Evolutionary conservation across 2,797 vertebrate genomes (phyloP), one percentile per base, ranked within the genome.

Genomic region (Apodemus agrarius): DNA sequence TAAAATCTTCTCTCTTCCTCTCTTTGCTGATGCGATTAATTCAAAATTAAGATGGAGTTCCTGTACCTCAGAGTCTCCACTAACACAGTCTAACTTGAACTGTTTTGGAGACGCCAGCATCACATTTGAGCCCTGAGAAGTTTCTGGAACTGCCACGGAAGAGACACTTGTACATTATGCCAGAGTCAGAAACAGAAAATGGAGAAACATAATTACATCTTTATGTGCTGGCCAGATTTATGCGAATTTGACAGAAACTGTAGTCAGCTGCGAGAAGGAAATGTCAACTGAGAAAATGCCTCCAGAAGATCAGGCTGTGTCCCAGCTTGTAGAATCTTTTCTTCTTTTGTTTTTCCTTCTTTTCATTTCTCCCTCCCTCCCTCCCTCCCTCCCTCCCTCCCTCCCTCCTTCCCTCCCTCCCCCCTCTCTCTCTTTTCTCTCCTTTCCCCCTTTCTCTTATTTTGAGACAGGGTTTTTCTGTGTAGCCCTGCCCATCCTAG

Each of bases 331-430:
- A 49, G 40, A 67, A 21, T 63, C 21, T 67, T 49, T 85, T 34
- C 5, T 14, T 16, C 4, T 67, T 14, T 16, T 5, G 12, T 5
- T 4, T 65, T 31, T 14, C 16, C 31, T 34, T 34, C 29, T 31
- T 7, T n/a, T 69, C 4, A 1, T 31, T 14, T 14, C 29, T 31
- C 4, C 31, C 12, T 14, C 4, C 13, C 29, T 67, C 5, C 1
- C 29, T 31, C 1, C 9, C 12, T 34, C 5, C 12, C 29, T 65
- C 1, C 4, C 12, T 29, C 10, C 11, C 63, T 31, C 31, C 5
- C 31, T 67, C 10, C 0, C 12, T 31, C 5, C 1, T 1, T 65
- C 4, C 1, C 4, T 13, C 13, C 11, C 3, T 65, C 34, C 59
- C 10, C 10, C 10, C 61, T 7, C 4, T 11, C 59, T 3, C 34